phyloP scores from a whole-genome alignment of 2,888 invertebrate species.

The Merodon equestris region DNA sequence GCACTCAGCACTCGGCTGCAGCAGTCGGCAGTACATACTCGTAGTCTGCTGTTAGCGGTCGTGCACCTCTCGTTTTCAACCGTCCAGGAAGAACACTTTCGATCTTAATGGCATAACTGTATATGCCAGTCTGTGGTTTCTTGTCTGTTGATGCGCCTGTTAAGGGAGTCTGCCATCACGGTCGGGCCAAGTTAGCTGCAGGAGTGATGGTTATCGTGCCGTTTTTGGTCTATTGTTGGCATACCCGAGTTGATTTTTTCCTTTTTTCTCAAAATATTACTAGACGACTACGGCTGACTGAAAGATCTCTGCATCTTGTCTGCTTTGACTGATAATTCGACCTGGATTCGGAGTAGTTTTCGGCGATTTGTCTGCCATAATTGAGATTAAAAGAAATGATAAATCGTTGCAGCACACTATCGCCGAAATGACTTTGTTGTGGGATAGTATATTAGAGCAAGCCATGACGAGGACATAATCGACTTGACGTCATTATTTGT shows the following conservation, averaged over 20 bases:
- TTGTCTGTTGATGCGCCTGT: conserved; percentile 51
- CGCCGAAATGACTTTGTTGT: conserved; percentile 40
- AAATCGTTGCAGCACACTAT: conserved; percentile 47
- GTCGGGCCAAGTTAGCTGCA: conserved; percentile 55
- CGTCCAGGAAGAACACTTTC: conserved; percentile 67
- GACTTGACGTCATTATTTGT: conserved; percentile 60
- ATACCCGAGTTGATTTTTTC: too few relatives aligned
- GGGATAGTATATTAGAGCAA: too few relatives aligned
- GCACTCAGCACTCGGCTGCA: conserved; percentile 7
- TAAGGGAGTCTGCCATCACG: conserved; percentile 58
- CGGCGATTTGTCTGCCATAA: conserved; percentile 64
- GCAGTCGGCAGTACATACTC: conserved; percentile 18
- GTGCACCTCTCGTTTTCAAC: conserved; percentile 25
- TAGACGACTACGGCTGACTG: too few relatives aligned
- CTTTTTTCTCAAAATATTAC: too few relatives aligned
- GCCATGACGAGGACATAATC: neutral
- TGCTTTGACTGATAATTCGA: too few relatives aligned
- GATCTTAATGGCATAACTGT: conserved; percentile 67
- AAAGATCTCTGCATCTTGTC: too few relatives aligned
- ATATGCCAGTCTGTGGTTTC: neutral
- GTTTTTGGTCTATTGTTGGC: conserved; percentile 50
- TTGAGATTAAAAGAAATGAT: conserved; percentile 63
- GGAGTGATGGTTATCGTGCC: conserved; percentile 57
- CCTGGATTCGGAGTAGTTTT: neutral
- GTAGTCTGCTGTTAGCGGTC: neutral